Percentiles rank a stretch among this genome's conserved stretches.
These are phyloP conservation scores for Carposina sasakii DNA, from an alignment of 1,140 invertebrate species.

Conservation along the genomic window DNA sequence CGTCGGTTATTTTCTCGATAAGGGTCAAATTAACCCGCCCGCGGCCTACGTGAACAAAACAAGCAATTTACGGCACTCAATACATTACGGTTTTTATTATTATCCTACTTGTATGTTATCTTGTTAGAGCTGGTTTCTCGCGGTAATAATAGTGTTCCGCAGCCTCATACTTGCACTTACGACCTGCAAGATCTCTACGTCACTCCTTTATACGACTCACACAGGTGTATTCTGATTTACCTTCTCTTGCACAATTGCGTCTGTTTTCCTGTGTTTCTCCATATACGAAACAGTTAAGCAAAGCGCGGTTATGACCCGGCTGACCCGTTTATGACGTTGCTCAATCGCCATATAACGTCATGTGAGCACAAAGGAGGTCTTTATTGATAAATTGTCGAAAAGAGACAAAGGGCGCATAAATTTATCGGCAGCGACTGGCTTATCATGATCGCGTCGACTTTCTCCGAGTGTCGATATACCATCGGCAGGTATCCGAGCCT, in stretches of 20 bases:
- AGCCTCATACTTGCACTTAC: slow-evolving; percentile 13
- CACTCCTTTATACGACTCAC: no score
- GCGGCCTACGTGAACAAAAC: slow-evolving; percentile 49
- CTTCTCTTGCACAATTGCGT: no score
- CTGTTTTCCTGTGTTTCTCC: no score
- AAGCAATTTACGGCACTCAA: slow-evolving; percentile 47
- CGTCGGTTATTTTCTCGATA: slow-evolving; percentile 57
- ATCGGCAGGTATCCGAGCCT: slow-evolving; percentile 11
- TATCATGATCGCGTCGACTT: slow-evolving; percentile 63
- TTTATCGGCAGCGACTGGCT: slow-evolving; percentile 50
- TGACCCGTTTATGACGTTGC: slow-evolving; percentile 18
- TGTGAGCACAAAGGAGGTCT: slow-evolving; percentile 24
- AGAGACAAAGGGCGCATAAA: slow-evolving; percentile 68
- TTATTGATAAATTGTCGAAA: slow-evolving; percentile 67
- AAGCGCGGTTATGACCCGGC: slow-evolving; percentile 13
- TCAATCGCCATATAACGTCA: slow-evolving; percentile 16
- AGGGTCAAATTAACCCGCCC: slow-evolving; percentile 55
- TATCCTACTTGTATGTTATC: slow-evolving; percentile 40
- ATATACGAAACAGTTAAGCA: neutral
- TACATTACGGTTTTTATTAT: slow-evolving; percentile 49
- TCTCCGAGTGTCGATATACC: slow-evolving; percentile 52
- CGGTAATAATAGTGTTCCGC: slow-evolving; percentile 24
- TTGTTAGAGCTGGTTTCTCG: slow-evolving; percentile 26
- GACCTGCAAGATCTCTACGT: slow-evolving; percentile 8
- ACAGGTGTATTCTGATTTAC: no score